A percentile compares a stretch with the other conserved stretches of the same genome.
Evolutionary conservation across 2,888 invertebrate genomes (phyloP).

Genomic region (Hydriomena furcata): DNA sequence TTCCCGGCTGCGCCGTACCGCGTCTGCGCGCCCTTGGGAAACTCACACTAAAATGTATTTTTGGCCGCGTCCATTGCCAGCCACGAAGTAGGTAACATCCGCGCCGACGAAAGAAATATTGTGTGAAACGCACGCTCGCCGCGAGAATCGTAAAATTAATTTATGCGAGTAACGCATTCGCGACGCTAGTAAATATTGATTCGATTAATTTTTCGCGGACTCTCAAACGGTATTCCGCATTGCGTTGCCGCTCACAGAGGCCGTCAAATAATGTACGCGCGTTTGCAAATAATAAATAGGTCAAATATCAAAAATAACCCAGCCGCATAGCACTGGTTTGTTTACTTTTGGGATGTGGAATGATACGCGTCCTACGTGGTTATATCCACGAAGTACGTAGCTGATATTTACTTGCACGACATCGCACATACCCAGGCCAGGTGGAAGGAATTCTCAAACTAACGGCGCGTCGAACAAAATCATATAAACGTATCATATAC

Average conservation of each 20-base stretch:
- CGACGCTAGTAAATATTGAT: constrained; percentile 50
- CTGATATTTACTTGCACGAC: not conserved
- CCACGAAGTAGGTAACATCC: constrained; percentile 70
- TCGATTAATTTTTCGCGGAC: constrained; percentile 34
- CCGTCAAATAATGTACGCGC: constrained; percentile 5
- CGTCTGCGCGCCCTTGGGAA: constrained; percentile 66
- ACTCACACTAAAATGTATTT: constrained; percentile 79
- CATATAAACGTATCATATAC: constrained; percentile 12
- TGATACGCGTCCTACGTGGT: constrained; percentile 9
- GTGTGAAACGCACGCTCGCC: constrained; percentile 52
- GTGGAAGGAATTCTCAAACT: constrained; percentile 14
- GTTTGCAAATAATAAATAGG: constrained; percentile 29
- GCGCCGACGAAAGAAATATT: constrained; percentile 65
- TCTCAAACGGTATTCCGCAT: constrained; percentile 12
- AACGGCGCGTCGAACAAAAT: constrained; percentile 9
- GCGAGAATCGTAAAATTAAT: constrained; percentile 54
- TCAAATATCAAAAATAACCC: constrained; percentile 29
- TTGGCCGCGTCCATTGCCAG: constrained; percentile 76
- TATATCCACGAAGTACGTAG: constrained; percentile 1
- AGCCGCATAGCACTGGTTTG: constrained; percentile 24
- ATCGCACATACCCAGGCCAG: not conserved
- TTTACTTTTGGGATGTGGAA: constrained; percentile 27
- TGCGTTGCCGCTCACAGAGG: constrained; percentile 9
- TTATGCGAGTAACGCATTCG: constrained; percentile 47
- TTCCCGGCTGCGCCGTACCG: constrained; percentile 17